Base-by-base conservation (phyloP, 30 jellyfish, hydroid and myxozoan species). In the Hydractinia echinata region DNA sequence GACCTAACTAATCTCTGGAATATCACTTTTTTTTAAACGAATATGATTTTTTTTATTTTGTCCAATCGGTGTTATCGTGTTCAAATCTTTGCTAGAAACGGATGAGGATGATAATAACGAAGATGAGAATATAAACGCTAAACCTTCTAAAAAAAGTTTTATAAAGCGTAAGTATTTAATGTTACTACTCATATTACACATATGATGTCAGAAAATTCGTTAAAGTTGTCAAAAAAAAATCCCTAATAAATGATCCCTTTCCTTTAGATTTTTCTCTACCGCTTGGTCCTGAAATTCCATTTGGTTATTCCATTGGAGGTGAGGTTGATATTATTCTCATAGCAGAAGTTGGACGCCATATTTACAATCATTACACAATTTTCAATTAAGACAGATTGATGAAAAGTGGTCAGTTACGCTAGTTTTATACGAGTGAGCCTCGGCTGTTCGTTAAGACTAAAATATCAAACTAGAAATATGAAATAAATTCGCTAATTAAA, bases 61-160 rank as follows among this genome's bases (percentile, higher is more conserved):
- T 50, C 76, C 4, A 13, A 15, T 2, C 19, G 48, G 21, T 13
- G 21, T 66, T 13, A 8, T 66, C 48, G 21, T 66, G 53, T 66
- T 66, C 1, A 19, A 66, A 66, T 66, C 9, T 19, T 66, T 13
- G 76, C 21, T 53, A 66, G 76, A 53, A 19, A 66, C 48, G 76
- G 83, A 74, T 48, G 71, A 11, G 58, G 62, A 74, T 74, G 83
- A 74, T 49, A 58, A 55, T 50, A 16, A 74, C 15, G 72, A 74
- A 53, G 62, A 52, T 48, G 7, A 54, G n/a, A 55, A 74, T 48
- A 74, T 74, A 49, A 53, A 55, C 30, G 50, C 62, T 10, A 74
- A 18, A 7, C 83, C 83, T 11, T 74, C 66, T 19, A 74, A 74
- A 67, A 74, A 74, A 74, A 74, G 83, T 49, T 74, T 74, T 50